Evolutionary conservation across 2,888 invertebrate species (phyloP), one percentile per base, ranked within the genome.

Genomic region (Polyommatus icarus): DNA sequence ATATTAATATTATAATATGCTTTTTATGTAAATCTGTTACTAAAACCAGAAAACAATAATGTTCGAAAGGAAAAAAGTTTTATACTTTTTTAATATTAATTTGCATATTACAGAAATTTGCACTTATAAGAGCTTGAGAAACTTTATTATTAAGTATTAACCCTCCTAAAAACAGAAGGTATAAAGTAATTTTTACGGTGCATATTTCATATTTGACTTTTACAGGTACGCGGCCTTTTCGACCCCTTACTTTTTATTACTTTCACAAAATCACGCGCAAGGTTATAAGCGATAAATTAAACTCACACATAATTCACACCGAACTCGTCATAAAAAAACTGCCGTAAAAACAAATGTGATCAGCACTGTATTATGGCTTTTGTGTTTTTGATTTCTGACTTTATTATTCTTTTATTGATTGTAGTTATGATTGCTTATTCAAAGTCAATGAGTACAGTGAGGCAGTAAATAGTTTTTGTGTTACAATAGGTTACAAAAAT

Each of bases 231-330:
- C 6, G 59, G 29, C 67, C 67, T 67, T 61, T 67, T 67, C 67
- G 67, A 67, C 67, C 67, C 67, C 67, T 15, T 29, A 29, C 67
- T 67, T 67, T 67, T 67, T 67, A 67, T 67, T 67, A 67, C 67
- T 67, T 67, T 10, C 67, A 67, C 29, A 15, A 67, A 67, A 67
- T 67, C 67, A 32, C 67, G 67, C 20, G 61, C 12, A 32, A 67
- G 67, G 67, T 67, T 67, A 29, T 67, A 67, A 67, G 29, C 67
- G 15, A 67, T 67, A 67, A 67, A 67, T 32, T 67, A 32, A 67
- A 67, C 18, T 67, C 67, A 15, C 67, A 67, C 67, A 32, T 67
- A 67, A 67, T 32, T 67, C 67, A 67, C 12, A 67, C 67, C 7
- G 29, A 29, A 67, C 20, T 15, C 29, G 67, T 67, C 12, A 67